Evolutionary conservation across 2,797 vertebrate genomes (phyloP).

Genomic region (Cyprinodon diabolis): DNA sequence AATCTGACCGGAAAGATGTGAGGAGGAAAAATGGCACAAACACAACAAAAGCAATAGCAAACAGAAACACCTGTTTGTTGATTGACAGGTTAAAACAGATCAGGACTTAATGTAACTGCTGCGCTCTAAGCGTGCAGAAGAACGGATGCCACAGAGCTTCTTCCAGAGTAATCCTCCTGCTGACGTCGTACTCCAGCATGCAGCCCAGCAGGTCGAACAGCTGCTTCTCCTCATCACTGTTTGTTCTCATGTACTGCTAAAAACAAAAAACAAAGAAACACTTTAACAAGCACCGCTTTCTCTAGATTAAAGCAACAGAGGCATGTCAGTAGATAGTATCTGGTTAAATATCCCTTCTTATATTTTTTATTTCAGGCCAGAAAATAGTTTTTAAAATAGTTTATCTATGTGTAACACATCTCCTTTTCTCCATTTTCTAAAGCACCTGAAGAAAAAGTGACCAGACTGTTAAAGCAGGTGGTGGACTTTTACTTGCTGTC

Average conservation of each 20-base stretch:
- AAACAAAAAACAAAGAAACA: background rate
- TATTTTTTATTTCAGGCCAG: background rate
- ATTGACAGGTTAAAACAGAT: slow-evolving; percentile 34
- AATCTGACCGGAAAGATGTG: background rate
- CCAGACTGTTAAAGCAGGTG: no score
- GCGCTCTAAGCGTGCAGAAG: slow-evolving; percentile 76
- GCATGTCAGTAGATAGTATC: background rate
- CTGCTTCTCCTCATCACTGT: slow-evolving; percentile 78
- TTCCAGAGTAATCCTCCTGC: slow-evolving; percentile 82
- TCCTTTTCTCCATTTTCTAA: no score
- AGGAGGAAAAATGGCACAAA: background rate
- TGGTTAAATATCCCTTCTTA: background rate
- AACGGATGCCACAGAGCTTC: slow-evolving; percentile 89
- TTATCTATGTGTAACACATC: no score
- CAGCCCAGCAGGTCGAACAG: slow-evolving; percentile 86
- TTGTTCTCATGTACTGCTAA: slow-evolving; percentile 83
- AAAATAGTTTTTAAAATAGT: background rate
- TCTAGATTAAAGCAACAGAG: background rate
- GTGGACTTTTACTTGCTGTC: no score
- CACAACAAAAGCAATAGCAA: background rate
- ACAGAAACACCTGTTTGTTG: background rate
- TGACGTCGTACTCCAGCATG: slow-evolving; percentile 88
- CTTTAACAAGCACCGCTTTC: background rate
- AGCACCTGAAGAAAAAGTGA: no score
- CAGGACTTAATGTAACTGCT: slow-evolving; percentile 13